phyloP scores from a whole-genome alignment of 2,888 invertebrate species.

The Sphinx pinastri region DNA sequence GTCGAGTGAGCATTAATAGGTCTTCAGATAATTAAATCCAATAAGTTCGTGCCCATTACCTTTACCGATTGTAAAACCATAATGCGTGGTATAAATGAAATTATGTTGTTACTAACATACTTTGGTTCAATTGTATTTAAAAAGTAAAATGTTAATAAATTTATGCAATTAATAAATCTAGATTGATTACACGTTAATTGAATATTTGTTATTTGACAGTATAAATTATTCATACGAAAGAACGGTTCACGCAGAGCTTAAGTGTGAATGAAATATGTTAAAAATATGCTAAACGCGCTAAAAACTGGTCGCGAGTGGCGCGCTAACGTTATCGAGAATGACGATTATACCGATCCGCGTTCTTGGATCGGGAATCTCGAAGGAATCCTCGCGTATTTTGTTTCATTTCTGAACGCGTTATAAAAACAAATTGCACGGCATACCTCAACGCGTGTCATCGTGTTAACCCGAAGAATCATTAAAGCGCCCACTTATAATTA shows the following conservation, averaged over 20 bases:
- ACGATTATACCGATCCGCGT: conserved; percentile 27
- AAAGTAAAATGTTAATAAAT: no score
- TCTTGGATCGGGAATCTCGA: conserved; percentile 26
- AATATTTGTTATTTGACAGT: not conserved
- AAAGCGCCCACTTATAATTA: conserved; percentile 76
- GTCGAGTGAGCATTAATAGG: conserved; percentile 3
- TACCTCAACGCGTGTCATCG: conserved; percentile 63
- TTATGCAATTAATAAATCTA: not conserved
- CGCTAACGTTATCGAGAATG: conserved; percentile 26
- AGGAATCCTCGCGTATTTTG: conserved; percentile 29
- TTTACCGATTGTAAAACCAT: not conserved
- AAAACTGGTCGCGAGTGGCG: conserved; percentile 15
- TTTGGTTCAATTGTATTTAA: no score
- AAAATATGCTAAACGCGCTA: conserved; percentile 19
- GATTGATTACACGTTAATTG: conserved; percentile 5
- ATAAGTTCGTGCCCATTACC: conserved; percentile 3
- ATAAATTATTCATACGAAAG: conserved; percentile 9
- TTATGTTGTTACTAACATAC: not conserved
- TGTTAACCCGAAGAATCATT: conserved; percentile 68
- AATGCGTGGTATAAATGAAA: not conserved
- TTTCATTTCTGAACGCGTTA: conserved; percentile 43
- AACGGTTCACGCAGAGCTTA: conserved; percentile 1
- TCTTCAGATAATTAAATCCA: conserved; percentile 13
- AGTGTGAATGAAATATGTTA: conserved; percentile 20
- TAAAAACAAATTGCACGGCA: conserved; percentile 75